phyloP scores from a whole-genome alignment of 2,888 invertebrate genomes.

The Caenorhabditis imperialis region DNA sequence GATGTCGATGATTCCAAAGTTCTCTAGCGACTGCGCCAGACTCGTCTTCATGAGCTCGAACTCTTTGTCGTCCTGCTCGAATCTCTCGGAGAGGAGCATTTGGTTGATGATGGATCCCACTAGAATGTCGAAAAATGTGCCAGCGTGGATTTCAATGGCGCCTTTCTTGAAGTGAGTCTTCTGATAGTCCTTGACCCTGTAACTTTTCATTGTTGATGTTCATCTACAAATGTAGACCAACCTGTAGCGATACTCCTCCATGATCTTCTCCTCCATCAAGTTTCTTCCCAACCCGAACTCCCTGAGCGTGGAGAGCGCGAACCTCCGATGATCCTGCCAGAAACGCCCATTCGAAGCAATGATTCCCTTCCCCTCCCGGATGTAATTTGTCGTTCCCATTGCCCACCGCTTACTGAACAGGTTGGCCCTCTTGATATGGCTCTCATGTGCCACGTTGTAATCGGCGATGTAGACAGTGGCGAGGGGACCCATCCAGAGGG shows the following conservation, averaged over 20 bases:
- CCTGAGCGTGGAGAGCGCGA: conserved; percentile 39
- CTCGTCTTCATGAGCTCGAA: conserved; percentile 40
- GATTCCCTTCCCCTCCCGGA: conserved; percentile 44
- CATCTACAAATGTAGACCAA: background rate
- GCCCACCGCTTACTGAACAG: conserved; percentile 31
- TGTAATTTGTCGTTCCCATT: conserved; percentile 17
- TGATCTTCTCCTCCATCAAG: conserved; percentile 51
- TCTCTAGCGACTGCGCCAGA: conserved; percentile 37
- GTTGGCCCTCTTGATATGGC: conserved; percentile 37
- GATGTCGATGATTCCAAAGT: conserved; percentile 27
- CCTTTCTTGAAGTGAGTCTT: conserved; percentile 16
- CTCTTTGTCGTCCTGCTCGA: conserved; percentile 19
- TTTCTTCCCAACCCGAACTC: conserved; percentile 51
- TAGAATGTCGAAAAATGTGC: conserved; percentile 23
- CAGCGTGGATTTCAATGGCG: conserved; percentile 5
- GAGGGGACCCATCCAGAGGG: conserved; percentile 59
- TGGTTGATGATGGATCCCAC: conserved; percentile 45
- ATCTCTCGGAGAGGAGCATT: conserved; percentile 32
- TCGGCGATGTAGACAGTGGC: conserved; percentile 56
- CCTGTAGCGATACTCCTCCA: conserved; percentile 43
- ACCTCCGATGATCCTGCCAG: conserved; percentile 49
- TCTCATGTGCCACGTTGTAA: conserved; percentile 55
- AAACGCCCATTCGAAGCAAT: conserved; percentile 46
- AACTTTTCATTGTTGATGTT: no score
- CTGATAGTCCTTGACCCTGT: conserved; percentile 18